Percentiles rank a stretch among this genome's conserved stretches.
Conservation (phyloP, 2,113 vertebrate genomes). For the Lasiurus borealis region DNA sequence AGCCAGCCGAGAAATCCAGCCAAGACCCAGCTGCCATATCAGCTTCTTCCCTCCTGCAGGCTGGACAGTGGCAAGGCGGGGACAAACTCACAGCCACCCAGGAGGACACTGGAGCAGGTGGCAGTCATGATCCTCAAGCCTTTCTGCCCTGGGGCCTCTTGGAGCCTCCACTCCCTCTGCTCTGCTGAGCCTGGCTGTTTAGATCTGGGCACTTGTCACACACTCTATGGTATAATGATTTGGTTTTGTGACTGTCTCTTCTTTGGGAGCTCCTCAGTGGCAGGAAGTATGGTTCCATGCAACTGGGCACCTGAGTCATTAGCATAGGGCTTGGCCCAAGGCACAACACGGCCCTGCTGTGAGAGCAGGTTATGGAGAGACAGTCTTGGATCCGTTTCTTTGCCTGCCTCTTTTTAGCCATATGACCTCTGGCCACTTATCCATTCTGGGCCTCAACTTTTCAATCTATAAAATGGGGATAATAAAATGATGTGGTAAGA, state of each 20-base stretch:
- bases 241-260: background rate
- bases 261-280: background rate
- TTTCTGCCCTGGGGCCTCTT: background rate
- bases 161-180: background rate
- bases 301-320: background rate
- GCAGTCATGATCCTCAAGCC: rapidly evolving
- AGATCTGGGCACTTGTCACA: constrained; percentile 38
- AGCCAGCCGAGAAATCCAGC: background rate
- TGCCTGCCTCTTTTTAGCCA: background rate
- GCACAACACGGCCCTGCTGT: background rate
- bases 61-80: background rate
- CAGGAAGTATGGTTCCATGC: background rate
- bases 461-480: constrained; percentile 7
- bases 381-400: background rate
- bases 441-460: background rate
- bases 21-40: background rate
- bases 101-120: background rate
- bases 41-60: background rate
- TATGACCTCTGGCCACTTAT: background rate
- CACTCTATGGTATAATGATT: too few species aligned
- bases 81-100: background rate
- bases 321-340: background rate
- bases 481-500: background rate
- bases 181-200: background rate
- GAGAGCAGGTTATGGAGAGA: background rate